Conservation (phyloP, 2,113 vertebrate species). For the Marcusenius ussheri region DNA sequence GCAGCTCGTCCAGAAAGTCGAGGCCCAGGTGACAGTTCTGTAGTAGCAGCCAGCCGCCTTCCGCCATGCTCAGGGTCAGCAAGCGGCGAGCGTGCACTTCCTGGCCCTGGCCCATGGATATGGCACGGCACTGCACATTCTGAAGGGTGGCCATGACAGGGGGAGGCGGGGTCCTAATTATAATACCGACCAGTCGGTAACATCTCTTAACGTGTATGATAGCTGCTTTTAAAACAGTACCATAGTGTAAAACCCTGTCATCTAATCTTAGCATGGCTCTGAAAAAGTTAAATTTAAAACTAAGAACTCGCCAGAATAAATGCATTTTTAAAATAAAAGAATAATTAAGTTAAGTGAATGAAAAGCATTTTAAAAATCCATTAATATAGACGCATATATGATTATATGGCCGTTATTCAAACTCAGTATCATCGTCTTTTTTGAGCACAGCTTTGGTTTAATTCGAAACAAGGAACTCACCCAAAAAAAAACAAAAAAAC, state of each 20-base stretch:
- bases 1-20: constrained; percentile 69
- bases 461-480: neutral
- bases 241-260: neutral
- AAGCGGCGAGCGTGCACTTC: constrained; percentile 71
- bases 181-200: neutral
- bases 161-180: neutral
- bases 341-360: neutral
- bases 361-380: neutral
- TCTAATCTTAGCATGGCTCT: neutral
- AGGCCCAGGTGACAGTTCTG: constrained; percentile 80
- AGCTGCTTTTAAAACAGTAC: neutral
- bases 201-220: neutral
- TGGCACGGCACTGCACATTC: constrained; percentile 60
- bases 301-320: neutral
- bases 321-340: neutral
- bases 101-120: constrained; percentile 81
- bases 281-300: neutral
- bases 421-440: neutral
- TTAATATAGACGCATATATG: neutral
- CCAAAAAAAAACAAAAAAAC: neutral
- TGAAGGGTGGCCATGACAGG: constrained; percentile 33
- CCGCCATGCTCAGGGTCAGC: constrained; percentile 63
- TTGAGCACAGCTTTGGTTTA: neutral
- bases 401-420: neutral
- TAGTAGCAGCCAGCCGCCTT: constrained; percentile 76